Evolutionary conservation across 2,797 vertebrate genomes (phyloP).

Genomic region (Eulemur coronatus): DNA sequence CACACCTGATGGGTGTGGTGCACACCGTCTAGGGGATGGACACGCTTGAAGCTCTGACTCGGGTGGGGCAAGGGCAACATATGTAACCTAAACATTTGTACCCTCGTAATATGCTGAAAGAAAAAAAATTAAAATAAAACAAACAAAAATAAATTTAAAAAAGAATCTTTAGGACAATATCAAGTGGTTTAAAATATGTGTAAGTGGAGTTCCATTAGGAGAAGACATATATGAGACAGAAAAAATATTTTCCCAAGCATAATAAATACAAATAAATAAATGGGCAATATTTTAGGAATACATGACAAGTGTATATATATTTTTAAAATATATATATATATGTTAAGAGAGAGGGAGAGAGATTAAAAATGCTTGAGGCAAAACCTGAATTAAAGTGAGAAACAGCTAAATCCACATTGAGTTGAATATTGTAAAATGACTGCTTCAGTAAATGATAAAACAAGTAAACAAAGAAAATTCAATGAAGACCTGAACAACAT

Average conservation of each 20-base stretch:
- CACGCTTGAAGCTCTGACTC: too few relatives aligned
- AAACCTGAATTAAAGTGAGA: not conserved
- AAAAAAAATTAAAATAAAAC: too few relatives aligned
- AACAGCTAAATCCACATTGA: not conserved
- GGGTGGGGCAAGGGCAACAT: too few relatives aligned
- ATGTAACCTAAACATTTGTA: too few relatives aligned
- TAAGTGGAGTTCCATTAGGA: not conserved
- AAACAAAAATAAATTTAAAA: too few relatives aligned
- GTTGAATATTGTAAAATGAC: not conserved
- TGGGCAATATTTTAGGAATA: not conserved
- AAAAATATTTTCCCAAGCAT: not conserved
- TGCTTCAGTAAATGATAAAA: not conserved
- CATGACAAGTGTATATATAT: not conserved
- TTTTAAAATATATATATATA: not conserved
- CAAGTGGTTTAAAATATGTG: not conserved
- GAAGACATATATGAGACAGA: not conserved
- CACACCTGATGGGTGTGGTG: too few relatives aligned
- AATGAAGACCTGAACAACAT: not conserved
- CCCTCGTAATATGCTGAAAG: too few relatives aligned
- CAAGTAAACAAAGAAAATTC: not conserved
- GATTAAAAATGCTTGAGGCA: not conserved
- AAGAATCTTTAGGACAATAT: not conserved
- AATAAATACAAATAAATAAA: not conserved
- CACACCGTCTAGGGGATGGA: too few relatives aligned
- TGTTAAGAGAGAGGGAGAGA: not conserved